These are phyloP conservation scores for Odontothrips loti DNA, from an alignment of 2,888 invertebrate genomes.

Conservation along the genomic window DNA sequence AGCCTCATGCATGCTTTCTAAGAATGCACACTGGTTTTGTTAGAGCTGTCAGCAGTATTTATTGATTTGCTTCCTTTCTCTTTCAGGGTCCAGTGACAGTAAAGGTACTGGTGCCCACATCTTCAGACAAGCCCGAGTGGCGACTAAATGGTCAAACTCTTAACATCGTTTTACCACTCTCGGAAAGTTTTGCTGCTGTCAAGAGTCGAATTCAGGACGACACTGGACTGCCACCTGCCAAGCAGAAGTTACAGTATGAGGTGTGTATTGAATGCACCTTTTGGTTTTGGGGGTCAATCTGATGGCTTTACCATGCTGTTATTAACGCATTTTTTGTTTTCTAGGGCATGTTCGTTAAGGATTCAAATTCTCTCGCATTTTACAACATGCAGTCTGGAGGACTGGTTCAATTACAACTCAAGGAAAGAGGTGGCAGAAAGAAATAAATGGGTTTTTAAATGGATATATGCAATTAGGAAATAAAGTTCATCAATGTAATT, in stretches of 20 bases:
- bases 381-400: constrained; percentile 89
- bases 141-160: constrained; percentile 87
- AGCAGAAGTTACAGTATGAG: constrained; percentile 94
- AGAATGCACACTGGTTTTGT: constrained; percentile 32
- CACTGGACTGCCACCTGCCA: constrained; percentile 91
- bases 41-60: constrained; percentile 27
- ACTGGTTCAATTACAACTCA: constrained; percentile 81
- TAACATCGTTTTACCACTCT: constrained; percentile 68
- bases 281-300: constrained; percentile 26
- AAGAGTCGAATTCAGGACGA: constrained; percentile 82
- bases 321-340: constrained; percentile 45
- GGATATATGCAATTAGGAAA: not conserved
- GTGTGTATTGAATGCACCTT: constrained; percentile 53
- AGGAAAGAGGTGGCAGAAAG: constrained; percentile 96
- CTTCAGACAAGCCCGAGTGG: constrained; percentile 91
- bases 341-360: constrained; percentile 97
- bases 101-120: constrained; percentile 75
- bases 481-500: not conserved
- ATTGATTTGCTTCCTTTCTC: constrained; percentile 33
- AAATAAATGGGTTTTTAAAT: constrained; percentile 58
- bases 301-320: constrained; percentile 31
- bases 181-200: constrained; percentile 75
- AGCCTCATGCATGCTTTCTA: not conserved
- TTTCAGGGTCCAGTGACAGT: constrained; percentile 70
- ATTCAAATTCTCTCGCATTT: constrained; percentile 88